Evolutionary conservation across 2,888 invertebrate species (phyloP), one percentile per base, ranked within the genome.

Genomic region (Drosophila nr. perissopoda): DNA sequence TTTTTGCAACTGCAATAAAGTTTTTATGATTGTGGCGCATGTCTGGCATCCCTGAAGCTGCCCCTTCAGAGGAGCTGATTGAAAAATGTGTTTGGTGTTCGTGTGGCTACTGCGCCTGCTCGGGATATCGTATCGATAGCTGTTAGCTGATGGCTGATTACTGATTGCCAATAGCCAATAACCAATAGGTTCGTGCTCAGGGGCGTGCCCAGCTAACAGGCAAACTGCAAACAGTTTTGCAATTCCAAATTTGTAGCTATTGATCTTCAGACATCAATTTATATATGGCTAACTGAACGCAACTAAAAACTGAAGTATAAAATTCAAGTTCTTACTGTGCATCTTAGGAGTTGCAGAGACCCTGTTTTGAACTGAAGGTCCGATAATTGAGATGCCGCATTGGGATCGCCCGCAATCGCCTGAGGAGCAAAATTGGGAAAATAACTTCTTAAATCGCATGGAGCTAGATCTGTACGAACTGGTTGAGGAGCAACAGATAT

Each of bases 31-130:
- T 52, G 33, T 36, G 25, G 13, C n/a, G n/a, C 48, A n/a, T 48
- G 54, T 66, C 69, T 60, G 71, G 54, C 69, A 51, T 61, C 53
- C 61, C 59, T 54, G 33, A 16, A 40, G 54, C 48, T 42, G 61
- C 34, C 69, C 56, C 57, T 42, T 38, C 33, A 27, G 36, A 25
- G n/a, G 10, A 10, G n/a, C 61, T 62, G 76, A 71, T 58, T 57
- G 69, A 61, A 61, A 69, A 71, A 45, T 52, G 27, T 31, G 40
- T 4, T 56, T 21, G 56, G 40, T 21, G 7, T 16, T 40, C 31
- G 57, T 16, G n/a, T 36, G 11, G 49, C 82, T 74, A 87, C 76
- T 85, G 85, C 85, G 85, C 85, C 78, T 88, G 85, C 86, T 78
- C 84, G 61, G 45, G 42, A 40, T 54, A n/a, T 13, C 38, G 49